phyloP scores from a whole-genome alignment of 2,113 vertebrate genomes.

The Pteruthius melanotis region DNA sequence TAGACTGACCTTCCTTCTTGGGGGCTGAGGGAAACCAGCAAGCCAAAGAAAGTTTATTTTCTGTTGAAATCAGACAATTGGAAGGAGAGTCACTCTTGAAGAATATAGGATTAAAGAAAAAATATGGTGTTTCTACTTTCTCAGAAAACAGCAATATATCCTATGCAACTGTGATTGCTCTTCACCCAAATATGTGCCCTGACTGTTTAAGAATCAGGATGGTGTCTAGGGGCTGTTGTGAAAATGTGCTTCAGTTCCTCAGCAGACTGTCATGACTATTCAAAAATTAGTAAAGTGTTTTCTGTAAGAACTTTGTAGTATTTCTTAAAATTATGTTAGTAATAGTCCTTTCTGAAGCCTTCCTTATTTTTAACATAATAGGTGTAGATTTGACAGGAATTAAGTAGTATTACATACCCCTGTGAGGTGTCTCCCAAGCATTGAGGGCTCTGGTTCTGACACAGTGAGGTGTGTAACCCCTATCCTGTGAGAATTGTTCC shows the following conservation, averaged over 20 bases:
- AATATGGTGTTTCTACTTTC: neutral
- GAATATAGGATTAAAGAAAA: neutral
- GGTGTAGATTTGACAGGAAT: neutral
- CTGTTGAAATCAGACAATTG: neutral
- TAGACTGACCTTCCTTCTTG: neutral
- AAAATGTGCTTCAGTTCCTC: neutral
- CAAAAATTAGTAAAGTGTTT: neutral
- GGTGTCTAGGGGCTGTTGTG: neutral
- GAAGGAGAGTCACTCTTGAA: neutral
- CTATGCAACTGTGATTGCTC: neutral
- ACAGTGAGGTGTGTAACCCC: neutral
- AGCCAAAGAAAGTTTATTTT: neutral
- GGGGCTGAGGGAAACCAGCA: fast-evolving
- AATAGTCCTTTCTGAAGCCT: neutral
- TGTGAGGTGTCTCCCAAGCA: neutral
- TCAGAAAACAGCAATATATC: neutral
- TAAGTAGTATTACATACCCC: neutral
- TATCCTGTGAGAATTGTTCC: neutral
- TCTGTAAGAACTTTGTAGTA: neutral
- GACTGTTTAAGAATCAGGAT: neutral
- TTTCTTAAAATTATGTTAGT: neutral
- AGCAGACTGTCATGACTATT: neutral
- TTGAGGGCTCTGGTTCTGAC: neutral
- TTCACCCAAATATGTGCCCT: neutral
- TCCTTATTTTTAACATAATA: neutral